Evolutionary conservation across 2,797 vertebrate genomes (phyloP).

Genomic region (Emydoidea blandingii): DNA sequence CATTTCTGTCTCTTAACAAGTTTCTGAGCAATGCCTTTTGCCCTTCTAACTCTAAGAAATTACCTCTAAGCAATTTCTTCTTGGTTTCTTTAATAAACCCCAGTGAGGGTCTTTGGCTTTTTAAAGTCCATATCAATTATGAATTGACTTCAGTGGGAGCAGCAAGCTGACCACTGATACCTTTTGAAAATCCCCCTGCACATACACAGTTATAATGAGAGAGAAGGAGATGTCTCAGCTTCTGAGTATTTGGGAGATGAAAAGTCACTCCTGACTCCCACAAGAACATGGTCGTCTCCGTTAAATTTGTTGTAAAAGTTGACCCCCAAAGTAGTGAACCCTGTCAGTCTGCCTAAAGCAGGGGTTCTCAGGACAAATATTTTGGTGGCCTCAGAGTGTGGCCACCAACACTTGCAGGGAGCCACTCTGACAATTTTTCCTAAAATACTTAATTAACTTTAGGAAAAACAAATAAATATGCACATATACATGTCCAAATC

Average conservation of each 20-base stretch:
- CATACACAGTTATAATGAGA: not conserved
- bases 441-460: too few species aligned
- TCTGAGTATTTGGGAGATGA: not conserved
- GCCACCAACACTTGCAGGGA: too few species aligned
- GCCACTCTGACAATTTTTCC: too few species aligned
- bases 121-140: not conserved
- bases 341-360: too few species aligned
- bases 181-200: not conserved
- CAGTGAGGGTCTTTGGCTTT: not conserved
- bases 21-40: not conserved
- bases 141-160: not conserved
- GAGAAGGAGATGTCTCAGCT: not conserved
- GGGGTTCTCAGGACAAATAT: too few species aligned
- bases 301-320: not conserved
- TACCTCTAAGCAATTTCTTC: not conserved
- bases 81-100: not conserved
- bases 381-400: too few species aligned
- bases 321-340: not conserved
- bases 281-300: not conserved
- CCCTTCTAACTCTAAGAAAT: not conserved
- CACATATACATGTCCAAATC: too few species aligned
- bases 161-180: not conserved
- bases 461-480: too few species aligned
- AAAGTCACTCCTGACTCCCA: not conserved
- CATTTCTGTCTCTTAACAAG: not conserved